Percentiles rank a stretch among this genome's conserved stretches.
Evolutionary conservation across 2,888 invertebrate genomes (phyloP).

Genomic region (Ochlodes sylvanus): DNA sequence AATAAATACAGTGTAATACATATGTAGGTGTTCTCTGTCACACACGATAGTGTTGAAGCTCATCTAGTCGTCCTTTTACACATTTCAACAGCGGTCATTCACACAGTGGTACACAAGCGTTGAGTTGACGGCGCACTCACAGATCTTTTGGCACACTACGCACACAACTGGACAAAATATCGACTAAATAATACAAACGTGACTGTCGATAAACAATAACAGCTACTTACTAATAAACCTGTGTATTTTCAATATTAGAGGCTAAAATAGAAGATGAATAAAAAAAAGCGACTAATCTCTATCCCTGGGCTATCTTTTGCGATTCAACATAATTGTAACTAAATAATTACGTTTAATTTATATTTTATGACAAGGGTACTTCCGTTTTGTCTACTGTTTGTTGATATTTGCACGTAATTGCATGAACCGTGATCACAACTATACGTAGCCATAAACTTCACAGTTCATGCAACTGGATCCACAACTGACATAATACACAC

Average conservation of each 20-base stretch:
- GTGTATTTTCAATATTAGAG: slow-evolving; percentile 23
- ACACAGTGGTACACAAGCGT: slow-evolving; percentile 38
- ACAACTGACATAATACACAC: no score
- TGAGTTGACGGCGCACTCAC: slow-evolving; percentile 24
- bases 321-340: background rate
- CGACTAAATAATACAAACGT: slow-evolving; percentile 45
- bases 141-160: slow-evolving; percentile 60
- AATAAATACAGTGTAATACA: slow-evolving; percentile 42
- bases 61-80: slow-evolving; percentile 35
- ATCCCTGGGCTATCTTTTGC: background rate
- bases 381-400: background rate
- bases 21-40: slow-evolving; percentile 44
- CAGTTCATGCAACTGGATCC: no score
- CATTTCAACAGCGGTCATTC: slow-evolving; percentile 20
- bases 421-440: no score
- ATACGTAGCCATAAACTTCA: no score
- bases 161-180: slow-evolving; percentile 51
- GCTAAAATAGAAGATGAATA: slow-evolving; percentile 28
- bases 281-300: slow-evolving; percentile 3
- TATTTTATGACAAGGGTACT: background rate
- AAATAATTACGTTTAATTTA: background rate
- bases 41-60: slow-evolving; percentile 41
- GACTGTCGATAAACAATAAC: slow-evolving; percentile 43
- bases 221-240: slow-evolving; percentile 39
- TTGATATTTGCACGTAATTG: background rate